Evolutionary conservation across 2,888 invertebrate species (phyloP).

Genomic region (Trissoscelio sp.): DNA sequence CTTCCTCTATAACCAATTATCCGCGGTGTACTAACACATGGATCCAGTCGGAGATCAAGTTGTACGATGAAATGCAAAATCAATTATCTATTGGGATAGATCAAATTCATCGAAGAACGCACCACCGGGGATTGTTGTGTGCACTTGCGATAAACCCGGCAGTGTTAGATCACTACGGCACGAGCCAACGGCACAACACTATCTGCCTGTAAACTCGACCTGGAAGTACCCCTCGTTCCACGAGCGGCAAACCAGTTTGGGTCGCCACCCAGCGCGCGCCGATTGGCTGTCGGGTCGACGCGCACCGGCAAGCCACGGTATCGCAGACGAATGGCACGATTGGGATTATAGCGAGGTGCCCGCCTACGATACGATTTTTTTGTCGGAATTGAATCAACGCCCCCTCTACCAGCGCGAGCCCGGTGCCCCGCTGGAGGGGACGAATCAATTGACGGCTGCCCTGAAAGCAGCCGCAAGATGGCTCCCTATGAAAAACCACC

Average conservation of each 20-base stretch:
- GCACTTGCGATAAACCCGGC: constrained; percentile 74
- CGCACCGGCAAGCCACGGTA: constrained; percentile 71
- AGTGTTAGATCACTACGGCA: constrained; percentile 79
- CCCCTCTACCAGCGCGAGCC: constrained; percentile 72
- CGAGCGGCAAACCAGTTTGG: constrained; percentile 77
- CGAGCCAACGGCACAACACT: constrained; percentile 83
- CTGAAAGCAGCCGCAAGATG: constrained; percentile 83
- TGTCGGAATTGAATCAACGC: constrained; percentile 82
- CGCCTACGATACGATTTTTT: constrained; percentile 78
- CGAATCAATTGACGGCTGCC: constrained; percentile 83
- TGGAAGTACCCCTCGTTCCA: constrained; percentile 78
- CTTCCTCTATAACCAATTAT: not conserved
- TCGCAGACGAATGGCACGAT: constrained; percentile 72
- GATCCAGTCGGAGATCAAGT: not conserved
- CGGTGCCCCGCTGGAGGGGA: constrained; percentile 75
- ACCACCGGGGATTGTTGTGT: constrained; percentile 57
- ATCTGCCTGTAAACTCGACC: constrained; percentile 80
- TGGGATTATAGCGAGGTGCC: constrained; percentile 72
- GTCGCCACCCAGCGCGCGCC: constrained; percentile 76
- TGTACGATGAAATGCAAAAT: not conserved
- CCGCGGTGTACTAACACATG: constrained; percentile 2
- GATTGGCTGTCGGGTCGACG: constrained; percentile 75
- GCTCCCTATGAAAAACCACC: constrained; percentile 80
- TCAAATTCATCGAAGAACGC: not conserved
- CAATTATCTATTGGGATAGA: not conserved